phyloP scores from a whole-genome alignment of 2,888 invertebrate species.

The Sphaerophoria rueppellii region DNA sequence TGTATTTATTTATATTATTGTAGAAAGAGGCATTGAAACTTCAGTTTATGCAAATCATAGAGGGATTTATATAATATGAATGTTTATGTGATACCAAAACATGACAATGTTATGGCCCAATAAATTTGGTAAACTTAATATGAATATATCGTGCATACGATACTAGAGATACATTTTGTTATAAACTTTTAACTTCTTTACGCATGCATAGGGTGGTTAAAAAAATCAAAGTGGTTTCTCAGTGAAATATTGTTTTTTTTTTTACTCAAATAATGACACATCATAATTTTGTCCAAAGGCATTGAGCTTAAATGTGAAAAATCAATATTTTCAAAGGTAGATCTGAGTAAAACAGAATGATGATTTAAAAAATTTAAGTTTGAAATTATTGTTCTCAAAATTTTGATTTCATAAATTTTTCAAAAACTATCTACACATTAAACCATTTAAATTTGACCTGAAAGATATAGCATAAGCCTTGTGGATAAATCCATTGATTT shows the following conservation, averaged over 20 bases:
- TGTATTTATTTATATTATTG: background rate
- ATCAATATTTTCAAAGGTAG: no score
- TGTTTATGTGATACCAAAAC: conserved; percentile 32
- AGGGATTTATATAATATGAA: background rate
- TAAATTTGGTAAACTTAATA: conserved; percentile 64
- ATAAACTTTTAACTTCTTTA: background rate
- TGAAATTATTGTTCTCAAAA: no score
- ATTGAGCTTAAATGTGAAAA: no score
- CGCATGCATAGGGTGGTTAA: background rate
- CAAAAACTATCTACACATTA: no score
- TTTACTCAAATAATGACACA: no score
- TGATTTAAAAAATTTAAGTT: no score
- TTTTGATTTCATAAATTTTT: no score
- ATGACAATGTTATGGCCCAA: conserved; percentile 58
- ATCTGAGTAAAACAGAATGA: no score
- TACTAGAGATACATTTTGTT: conserved; percentile 32
- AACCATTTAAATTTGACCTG: no score
- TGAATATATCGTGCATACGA: conserved; percentile 25
- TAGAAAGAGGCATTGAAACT: background rate
- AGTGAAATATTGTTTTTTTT: background rate
- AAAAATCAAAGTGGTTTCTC: background rate
- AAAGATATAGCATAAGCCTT: no score
- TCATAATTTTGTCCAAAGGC: no score
- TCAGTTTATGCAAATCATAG: conserved; percentile 18
- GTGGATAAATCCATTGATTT: no score